Evolutionary conservation across 2,113 vertebrate genomes (phyloP), one percentile per base, ranked within the genome.

Genomic region (Eulacestoma nigropectus): DNA sequence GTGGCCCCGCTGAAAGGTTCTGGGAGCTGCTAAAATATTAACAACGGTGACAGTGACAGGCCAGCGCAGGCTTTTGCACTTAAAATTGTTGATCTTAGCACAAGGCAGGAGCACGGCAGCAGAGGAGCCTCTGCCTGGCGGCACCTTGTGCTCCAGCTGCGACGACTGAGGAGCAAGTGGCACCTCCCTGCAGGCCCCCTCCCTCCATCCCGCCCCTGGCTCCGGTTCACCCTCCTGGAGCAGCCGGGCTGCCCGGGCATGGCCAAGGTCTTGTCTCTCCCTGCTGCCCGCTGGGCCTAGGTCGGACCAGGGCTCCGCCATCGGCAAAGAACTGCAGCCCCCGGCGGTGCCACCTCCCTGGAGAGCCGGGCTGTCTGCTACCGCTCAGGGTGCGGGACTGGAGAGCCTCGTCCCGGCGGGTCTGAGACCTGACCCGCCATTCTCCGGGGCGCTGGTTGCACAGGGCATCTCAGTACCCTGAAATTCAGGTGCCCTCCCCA

Each of bases 21-120:
- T 78, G 83, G 88, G 91, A 87, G 83, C 80, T 60, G 89, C 86
- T 90, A 39, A 95, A 90, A 92, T 91, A 93, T 93, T 93, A 79
- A 97, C 60, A 29, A 62, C 5, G 3, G 44, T 3, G 50, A 16
- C 78, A 81, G 32, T 1, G n/a, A 65, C 16, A 76, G 85, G 74
- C 75, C 72, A 95, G 81, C 35, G 16, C 52, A 16, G 4, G 49
- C 22, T 89, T 91, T 62, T 33, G 69, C 49, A 7, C 91, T 93
- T 79, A 15, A 93, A 86, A 74, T 60, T 33, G 81, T 82, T 82
- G 91, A 94, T 84, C 69, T 91, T 52, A 59, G 93, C 87, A 81
- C 33, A 72, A 87, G 89, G 52, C 33, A 2, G 50, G 55, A 41
- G 62, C 3, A 2, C 1, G 57, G 69, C 84, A 69, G 93, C 93